Evolutionary conservation across 2,797 vertebrate genomes (phyloP).

Genomic region (Pseudochromis fuscus): DNA sequence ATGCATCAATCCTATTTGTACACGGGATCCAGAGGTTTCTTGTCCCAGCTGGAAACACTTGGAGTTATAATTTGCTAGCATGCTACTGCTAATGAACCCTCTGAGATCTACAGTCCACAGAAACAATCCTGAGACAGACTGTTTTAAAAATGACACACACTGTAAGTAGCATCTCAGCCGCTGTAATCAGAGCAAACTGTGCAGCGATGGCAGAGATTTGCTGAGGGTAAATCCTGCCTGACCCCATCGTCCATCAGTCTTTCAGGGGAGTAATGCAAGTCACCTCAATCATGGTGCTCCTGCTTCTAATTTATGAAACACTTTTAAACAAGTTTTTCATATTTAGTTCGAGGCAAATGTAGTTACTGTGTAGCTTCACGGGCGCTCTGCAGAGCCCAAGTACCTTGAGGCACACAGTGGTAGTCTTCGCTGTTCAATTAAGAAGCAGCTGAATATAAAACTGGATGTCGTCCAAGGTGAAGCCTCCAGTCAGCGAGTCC

Average conservation of each 20-base stretch:
- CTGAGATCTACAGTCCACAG: too few relatives aligned
- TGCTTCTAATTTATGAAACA: constrained; percentile 27
- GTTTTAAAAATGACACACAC: neutral
- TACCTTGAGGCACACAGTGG: constrained; percentile 28
- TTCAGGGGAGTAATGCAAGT: constrained; percentile 12
- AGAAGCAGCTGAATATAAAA: constrained; percentile 41
- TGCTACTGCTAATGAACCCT: neutral
- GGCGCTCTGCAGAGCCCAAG: constrained; percentile 29
- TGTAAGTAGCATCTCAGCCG: neutral
- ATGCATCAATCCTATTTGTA: too few relatives aligned
- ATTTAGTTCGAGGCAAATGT: constrained; percentile 32
- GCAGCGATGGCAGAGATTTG: neutral
- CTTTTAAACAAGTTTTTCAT: constrained; percentile 25
- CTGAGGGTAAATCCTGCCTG: neutral
- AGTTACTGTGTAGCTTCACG: constrained; percentile 28
- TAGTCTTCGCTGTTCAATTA: constrained; percentile 56
- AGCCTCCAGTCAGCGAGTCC: constrained; percentile 36
- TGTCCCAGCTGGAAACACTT: too few relatives aligned
- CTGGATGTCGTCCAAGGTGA: constrained; percentile 51
- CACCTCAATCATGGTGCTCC: constrained; percentile 1
- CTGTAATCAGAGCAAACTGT: too few relatives aligned
- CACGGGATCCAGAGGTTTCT: too few relatives aligned
- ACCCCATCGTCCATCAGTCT: neutral
- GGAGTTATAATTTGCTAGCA: neutral
- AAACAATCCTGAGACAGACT: too few relatives aligned